Evolutionary conservation across 2,888 invertebrate species (phyloP), one percentile per base, ranked within the genome.

Genomic region (Ecliptopera silaceata): DNA sequence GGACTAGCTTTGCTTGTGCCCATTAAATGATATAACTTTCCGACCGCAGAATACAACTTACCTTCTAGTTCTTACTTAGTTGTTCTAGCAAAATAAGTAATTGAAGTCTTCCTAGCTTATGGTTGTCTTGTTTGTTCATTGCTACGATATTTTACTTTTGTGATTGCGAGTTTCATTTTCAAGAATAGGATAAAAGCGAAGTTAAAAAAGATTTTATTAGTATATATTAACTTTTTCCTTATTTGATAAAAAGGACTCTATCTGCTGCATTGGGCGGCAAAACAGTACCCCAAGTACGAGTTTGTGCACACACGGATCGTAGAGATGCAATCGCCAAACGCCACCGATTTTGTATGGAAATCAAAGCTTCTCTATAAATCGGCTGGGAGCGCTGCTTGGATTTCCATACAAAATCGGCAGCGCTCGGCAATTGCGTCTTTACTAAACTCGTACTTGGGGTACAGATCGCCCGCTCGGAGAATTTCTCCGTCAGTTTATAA

Each of bases 401-500:
- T n/a, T n/a, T n/a, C n/a, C n/a, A n/a, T n/a, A n/a, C n/a, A n/a
- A n/a, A n/a, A n/a, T n/a, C n/a, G n/a, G n/a, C n/a, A n/a, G n/a
- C n/a, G n/a, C n/a, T n/a, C n/a, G n/a, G n/a, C n/a, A n/a, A n/a
- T n/a, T n/a, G n/a, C n/a, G n/a, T n/a, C n/a, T n/a, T n/a, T n/a
- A n/a, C n/a, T n/a, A n/a, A n/a, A n/a, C n/a, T n/a, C n/a, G n/a
- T n/a, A n/a, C n/a, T n/a, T n/a, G n/a, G n/a, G n/a, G n/a, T n/a
- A n/a, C n/a, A 58, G 56, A 60, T 63, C 39, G 26, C 57, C 47
- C 41, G 39, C 41, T 51, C 32, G 20, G 29, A 43, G 52, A 56
- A 48, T 55, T 51, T 52, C 52, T 48, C 60, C n/a, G 26, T 47
- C 55, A 17, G 43, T 51, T 49, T 52, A 54, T 51, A 57, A 39